phyloP scores from a whole-genome alignment of 2,797 vertebrate species.

The Sparidentex hasta region DNA sequence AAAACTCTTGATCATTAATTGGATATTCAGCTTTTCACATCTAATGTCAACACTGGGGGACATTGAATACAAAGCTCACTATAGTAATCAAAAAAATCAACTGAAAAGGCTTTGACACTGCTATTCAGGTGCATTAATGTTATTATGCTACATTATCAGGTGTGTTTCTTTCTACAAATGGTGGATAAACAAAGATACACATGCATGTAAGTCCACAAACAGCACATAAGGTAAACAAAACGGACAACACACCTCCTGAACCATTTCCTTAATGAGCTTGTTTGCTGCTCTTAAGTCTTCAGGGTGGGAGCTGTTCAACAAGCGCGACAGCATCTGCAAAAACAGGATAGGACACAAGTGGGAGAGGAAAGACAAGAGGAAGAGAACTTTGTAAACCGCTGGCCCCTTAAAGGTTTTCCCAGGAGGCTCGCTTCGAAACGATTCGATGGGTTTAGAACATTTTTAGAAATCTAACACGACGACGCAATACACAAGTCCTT shows the following conservation, averaged over 20 bases:
- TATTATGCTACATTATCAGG: neutral
- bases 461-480: neutral
- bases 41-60: neutral
- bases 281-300: conserved; percentile 98
- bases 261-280: conserved; percentile 99
- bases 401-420: conserved; percentile 6
- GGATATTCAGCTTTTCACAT: neutral
- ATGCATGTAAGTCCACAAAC: conserved; percentile 9
- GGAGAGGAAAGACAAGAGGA: conserved; percentile 51
- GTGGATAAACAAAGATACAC: neutral
- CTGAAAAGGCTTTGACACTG: neutral
- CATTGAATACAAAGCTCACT: neutral
- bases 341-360: conserved; percentile 53
- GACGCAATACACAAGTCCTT: neutral
- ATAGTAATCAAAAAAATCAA: neutral
- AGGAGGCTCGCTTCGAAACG: conserved; percentile 3
- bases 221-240: conserved; percentile 36
- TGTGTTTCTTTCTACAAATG: neutral
- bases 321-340: conserved; percentile 92
- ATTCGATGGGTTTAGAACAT: neutral
- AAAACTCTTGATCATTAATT: neutral
- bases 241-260: conserved; percentile 91
- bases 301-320: conserved; percentile 95
- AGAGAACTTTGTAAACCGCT: conserved; percentile 42
- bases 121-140: neutral